phyloP scores from a whole-genome alignment of 2,113 vertebrate species.

The Thymallus thymallus region DNA sequence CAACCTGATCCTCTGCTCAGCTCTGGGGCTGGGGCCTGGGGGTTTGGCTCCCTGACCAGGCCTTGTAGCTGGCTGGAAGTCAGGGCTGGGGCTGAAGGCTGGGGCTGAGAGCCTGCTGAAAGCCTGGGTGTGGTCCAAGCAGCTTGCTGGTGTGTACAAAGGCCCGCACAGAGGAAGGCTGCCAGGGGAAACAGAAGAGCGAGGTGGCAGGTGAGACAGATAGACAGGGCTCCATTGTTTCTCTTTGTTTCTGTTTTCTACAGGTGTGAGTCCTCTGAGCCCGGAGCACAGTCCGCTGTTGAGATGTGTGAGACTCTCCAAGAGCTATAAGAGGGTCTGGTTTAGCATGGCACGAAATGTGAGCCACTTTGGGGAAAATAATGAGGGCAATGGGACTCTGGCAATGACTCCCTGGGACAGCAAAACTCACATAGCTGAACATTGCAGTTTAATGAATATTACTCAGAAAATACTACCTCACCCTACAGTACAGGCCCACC shows the following conservation, averaged over 20 bases:
- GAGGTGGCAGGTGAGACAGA: constrained; percentile 40
- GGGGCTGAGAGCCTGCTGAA: constrained; percentile 18
- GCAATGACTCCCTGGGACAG: neutral
- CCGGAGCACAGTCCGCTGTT: constrained; percentile 37
- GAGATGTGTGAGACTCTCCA: constrained; percentile 41
- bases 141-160: neutral
- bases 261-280: constrained; percentile 49
- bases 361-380: constrained; percentile 2
- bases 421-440: neutral
- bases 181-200: constrained; percentile 28
- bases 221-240: constrained; percentile 35
- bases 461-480: neutral
- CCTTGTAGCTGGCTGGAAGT: neutral
- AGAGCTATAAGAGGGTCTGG: constrained; percentile 35
- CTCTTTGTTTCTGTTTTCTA: constrained; percentile 8
- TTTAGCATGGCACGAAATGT: neutral
- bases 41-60: neutral
- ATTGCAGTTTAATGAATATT: neutral
- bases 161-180: neutral
- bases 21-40: neutral
- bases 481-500: neutral
- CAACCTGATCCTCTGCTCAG: neutral
- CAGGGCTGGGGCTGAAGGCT: constrained; percentile 6
- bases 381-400: neutral
- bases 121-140: constrained; percentile 23